Evolutionary conservation across 2,797 vertebrate species (phyloP).

Genomic region (Eulemur coronatus): DNA sequence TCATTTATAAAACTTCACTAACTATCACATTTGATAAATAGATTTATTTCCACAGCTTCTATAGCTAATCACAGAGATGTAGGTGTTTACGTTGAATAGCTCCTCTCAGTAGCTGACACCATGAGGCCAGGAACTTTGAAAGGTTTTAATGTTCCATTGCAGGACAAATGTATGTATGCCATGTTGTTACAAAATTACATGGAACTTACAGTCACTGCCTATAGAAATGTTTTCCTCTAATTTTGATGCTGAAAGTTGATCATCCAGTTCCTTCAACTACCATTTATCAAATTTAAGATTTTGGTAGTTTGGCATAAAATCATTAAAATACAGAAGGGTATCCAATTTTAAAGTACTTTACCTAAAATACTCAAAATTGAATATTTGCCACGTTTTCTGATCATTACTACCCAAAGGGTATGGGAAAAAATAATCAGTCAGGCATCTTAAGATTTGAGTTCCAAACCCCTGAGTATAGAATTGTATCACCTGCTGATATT

Average conservation of each 20-base stretch:
- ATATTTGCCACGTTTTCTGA: not conserved
- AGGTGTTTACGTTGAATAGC: not conserved
- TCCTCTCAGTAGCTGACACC: not conserved
- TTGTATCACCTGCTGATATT: slow-evolving; percentile 5
- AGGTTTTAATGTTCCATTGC: not conserved
- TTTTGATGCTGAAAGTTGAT: slow-evolving; percentile 24
- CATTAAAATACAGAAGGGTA: not conserved
- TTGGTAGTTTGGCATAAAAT: slow-evolving; percentile 6
- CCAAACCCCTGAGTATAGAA: not conserved
- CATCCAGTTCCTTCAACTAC: not conserved
- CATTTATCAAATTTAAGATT: slow-evolving; percentile 6
- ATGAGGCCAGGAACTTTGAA: not conserved
- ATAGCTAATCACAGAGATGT: not conserved
- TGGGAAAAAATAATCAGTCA: not conserved
- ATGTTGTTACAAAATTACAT: not conserved
- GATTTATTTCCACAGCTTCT: not conserved
- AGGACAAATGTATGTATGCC: slow-evolving; percentile 15
- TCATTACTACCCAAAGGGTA: not conserved
- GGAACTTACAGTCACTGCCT: not conserved
- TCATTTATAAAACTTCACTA: slow-evolving; percentile 4
- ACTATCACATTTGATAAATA: not conserved
- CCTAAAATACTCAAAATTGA: slow-evolving; percentile 39
- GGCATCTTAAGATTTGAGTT: slow-evolving; percentile 8
- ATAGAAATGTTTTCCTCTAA: not conserved
- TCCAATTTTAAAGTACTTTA: not conserved